Percentiles rank a stretch among this genome's conserved stretches.
phyloP scores from a whole-genome alignment of 1,140 invertebrate genomes.

The Whitmania pigra region DNA sequence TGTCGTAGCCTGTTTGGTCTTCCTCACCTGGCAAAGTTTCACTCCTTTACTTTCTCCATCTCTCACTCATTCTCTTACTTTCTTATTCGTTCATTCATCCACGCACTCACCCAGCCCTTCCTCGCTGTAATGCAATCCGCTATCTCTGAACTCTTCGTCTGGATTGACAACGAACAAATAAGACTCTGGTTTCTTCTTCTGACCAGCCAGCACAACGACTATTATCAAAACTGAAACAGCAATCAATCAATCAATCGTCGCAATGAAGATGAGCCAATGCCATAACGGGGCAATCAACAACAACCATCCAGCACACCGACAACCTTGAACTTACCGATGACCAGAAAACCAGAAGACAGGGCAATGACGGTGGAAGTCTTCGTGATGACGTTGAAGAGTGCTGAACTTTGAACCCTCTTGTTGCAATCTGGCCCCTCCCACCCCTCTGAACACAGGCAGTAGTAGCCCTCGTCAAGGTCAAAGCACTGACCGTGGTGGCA shows the following conservation, averaged over 20 bases:
- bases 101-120: neutral
- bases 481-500: constrained; percentile 44
- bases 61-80: neutral
- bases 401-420: neutral
- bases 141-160: constrained; percentile 92
- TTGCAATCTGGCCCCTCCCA: constrained; percentile 57
- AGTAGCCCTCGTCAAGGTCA: constrained; percentile 58
- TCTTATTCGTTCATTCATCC: neutral
- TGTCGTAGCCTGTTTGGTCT: constrained; percentile 95
- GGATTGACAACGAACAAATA: constrained; percentile 61
- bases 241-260: neutral
- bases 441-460: constrained; percentile 68
- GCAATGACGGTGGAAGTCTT: too few species aligned
- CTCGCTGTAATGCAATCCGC: constrained; percentile 95
- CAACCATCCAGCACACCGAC: neutral
- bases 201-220: neutral
- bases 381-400: too few species aligned
- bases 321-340: neutral
- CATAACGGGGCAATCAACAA: too few species aligned
- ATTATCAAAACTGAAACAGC: neutral
- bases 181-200: constrained; percentile 65
- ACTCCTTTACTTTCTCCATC: neutral
- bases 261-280: neutral
- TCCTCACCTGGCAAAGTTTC: constrained; percentile 59
- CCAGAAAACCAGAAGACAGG: neutral